These are phyloP conservation scores for Oscheius sp. DNA, from an alignment of 2,888 invertebrate genomes.

Conservation along the genomic window DNA sequence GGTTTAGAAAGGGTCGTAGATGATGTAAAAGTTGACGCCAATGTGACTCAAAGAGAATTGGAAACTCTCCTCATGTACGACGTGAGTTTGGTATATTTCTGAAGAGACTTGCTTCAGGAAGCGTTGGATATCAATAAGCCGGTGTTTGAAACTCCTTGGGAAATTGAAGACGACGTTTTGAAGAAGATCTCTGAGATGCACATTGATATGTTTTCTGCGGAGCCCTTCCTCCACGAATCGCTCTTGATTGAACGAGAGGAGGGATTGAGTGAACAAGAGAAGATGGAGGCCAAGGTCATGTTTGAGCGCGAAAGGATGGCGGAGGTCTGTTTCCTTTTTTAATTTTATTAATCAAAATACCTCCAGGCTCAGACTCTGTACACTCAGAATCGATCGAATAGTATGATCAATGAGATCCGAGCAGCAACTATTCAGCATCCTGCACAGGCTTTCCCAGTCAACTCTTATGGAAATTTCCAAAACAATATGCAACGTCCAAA, in stretches of 20 bases:
- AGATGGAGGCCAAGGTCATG: constrained; percentile 57
- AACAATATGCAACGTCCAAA: background rate
- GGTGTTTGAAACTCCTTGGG: constrained; percentile 46
- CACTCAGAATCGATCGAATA: no score
- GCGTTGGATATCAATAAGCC: constrained; percentile 40
- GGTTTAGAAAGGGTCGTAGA: constrained; percentile 91
- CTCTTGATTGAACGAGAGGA: constrained; percentile 61
- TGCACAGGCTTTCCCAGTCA: background rate
- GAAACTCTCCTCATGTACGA: constrained; percentile 76
- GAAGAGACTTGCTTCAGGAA: constrained; percentile 38
- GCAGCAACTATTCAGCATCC: background rate
- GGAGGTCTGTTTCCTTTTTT: background rate
- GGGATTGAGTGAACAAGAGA: constrained; percentile 60
- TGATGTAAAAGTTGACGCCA: constrained; percentile 93
- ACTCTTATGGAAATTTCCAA: background rate
- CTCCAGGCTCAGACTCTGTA: no score
- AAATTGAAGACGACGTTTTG: constrained; percentile 55
- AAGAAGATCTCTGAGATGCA: constrained; percentile 36
- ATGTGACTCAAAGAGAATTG: constrained; percentile 73
- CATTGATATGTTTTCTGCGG: constrained; percentile 43
- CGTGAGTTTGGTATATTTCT: constrained; percentile 61
- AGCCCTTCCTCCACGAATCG: constrained; percentile 67
- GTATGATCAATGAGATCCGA: background rate
- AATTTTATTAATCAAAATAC: background rate
- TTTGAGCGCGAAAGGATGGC: constrained; percentile 44